Base-by-base conservation (phyloP, 2,797 vertebrate genomes). In the Poeciliopsis gracilis region DNA sequence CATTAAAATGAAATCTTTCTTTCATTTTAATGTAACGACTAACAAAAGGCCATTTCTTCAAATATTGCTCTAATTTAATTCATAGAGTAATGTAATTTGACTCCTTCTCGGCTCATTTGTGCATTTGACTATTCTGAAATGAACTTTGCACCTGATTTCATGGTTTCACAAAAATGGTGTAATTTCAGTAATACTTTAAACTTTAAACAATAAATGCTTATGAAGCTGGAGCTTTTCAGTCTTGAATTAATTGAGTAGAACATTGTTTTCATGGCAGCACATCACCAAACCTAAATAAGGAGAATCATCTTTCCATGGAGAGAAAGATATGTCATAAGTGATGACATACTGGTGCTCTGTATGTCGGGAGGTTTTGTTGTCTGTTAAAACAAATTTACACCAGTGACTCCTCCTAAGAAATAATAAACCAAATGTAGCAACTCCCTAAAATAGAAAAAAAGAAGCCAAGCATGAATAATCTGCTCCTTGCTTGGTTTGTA, bases 351-450 rank as follows among this genome's bases (percentile, higher is more conserved):
- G 28, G 53, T 0, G 25, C 0, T 59, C 1, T 61, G 43, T 59
- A 25, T 71, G 49, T 67, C 20, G 55, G 33, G 55, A 15, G 73
- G 72, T 67, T 75, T 77, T 28, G 70, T 47, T 74, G 46, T 66
- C 53, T 80, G 9, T 77, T 2, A 63, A 72, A 75, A 77, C 76
- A 59, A 67, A 72, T 33, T 36, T 78, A 38, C 30, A 57, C 20
- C 33, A 53, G 47, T 7, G 4, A 18, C 46, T 75, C 51, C 73
- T 73, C 36, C 51, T 43, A 71, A 69, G 51, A 49, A 73, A 75
- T 76, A 0, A 75, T 67, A 45, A 67, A 74, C 69, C 57, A 69
- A 83, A 69, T 78, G 41, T 49, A 80, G 69, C 2, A 79, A 79
- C 76, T 78, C 11, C 76, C 73, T 46, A 33, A 55, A 77, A 25